These are phyloP conservation scores for Tretioscincus oriximinensis DNA, from an alignment of 2,113 vertebrate species.

Conservation along the genomic window DNA sequence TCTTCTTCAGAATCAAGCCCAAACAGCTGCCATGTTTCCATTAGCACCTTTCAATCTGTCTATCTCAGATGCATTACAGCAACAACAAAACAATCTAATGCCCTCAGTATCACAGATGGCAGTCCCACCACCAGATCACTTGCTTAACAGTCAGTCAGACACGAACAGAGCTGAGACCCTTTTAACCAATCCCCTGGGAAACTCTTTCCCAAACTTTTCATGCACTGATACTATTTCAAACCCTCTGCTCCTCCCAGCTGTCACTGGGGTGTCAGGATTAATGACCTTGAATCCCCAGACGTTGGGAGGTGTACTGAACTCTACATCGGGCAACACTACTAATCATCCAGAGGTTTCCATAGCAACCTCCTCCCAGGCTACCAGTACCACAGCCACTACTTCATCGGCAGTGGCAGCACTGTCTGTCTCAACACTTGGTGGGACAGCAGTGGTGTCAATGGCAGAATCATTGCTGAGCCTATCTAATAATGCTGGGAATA, in stretches of 20 bases:
- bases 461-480: slow-evolving; percentile 80
- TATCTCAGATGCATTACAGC: slow-evolving; percentile 77
- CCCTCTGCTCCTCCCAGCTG: slow-evolving; percentile 76
- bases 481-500: slow-evolving; percentile 72
- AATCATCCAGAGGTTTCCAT: slow-evolving; percentile 89
- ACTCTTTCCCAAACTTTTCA: slow-evolving; percentile 67
- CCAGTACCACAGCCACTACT: slow-evolving; percentile 88
- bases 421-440: slow-evolving; percentile 84
- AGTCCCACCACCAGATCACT: slow-evolving; percentile 69
- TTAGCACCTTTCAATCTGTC: slow-evolving; percentile 79
- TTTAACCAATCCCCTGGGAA: slow-evolving; percentile 73
- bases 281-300: slow-evolving; percentile 83
- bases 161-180: slow-evolving; percentile 73
- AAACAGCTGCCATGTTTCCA: slow-evolving; percentile 78
- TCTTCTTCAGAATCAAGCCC: slow-evolving; percentile 81
- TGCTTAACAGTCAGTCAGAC: slow-evolving; percentile 75
- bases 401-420: slow-evolving; percentile 85
- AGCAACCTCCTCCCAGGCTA: slow-evolving; percentile 88
- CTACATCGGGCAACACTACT: slow-evolving; percentile 81
- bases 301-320: slow-evolving; percentile 81
- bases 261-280: slow-evolving; percentile 77
- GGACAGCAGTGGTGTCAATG: slow-evolving; percentile 84
- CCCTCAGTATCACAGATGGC: slow-evolving; percentile 73
- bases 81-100: slow-evolving; percentile 71
- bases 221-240: slow-evolving; percentile 72